These are phyloP conservation scores for Clanis bilineata DNA, from an alignment of 2,888 invertebrate species.

Conservation along the genomic window DNA sequence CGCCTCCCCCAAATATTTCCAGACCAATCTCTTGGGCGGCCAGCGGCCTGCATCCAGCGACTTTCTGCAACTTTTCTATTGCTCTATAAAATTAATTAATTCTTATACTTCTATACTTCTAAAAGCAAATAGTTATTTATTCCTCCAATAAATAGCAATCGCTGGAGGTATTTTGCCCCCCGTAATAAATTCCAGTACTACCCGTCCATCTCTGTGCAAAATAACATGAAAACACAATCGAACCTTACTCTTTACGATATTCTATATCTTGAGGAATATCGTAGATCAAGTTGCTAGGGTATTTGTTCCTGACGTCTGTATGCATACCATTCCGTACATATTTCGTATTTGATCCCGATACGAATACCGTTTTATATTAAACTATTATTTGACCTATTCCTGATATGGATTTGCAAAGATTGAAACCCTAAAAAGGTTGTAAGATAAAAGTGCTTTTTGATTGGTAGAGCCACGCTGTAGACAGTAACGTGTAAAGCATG, in stretches of 20 bases:
- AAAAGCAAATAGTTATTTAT: too few relatives aligned
- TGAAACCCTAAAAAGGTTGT: too few relatives aligned
- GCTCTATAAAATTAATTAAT: too few relatives aligned
- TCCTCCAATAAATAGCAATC: too few relatives aligned
- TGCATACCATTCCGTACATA: not conserved
- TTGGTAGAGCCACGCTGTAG: too few relatives aligned
- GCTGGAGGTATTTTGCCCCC: not conserved
- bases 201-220: slow-evolving; percentile 6
- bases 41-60: too few relatives aligned
- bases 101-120: too few relatives aligned
- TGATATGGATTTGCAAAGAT: not conserved
- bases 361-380: not conserved
- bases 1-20: too few relatives aligned
- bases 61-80: too few relatives aligned
- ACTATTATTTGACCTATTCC: not conserved
- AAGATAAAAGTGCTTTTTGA: too few relatives aligned
- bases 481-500: too few relatives aligned
- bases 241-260: slow-evolving; percentile 32
- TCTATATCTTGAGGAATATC: slow-evolving; percentile 23
- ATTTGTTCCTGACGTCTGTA: not conserved
- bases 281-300: slow-evolving; percentile 20
- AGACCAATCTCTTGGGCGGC: too few relatives aligned
- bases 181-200: not conserved
- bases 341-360: not conserved
- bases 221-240: slow-evolving; percentile 25